A percentile compares a stretch with the other conserved stretches of the same genome.
These are phyloP conservation scores for Sebastes itinus DNA, from an alignment of 2,797 vertebrate species.

Conservation along the genomic window DNA sequence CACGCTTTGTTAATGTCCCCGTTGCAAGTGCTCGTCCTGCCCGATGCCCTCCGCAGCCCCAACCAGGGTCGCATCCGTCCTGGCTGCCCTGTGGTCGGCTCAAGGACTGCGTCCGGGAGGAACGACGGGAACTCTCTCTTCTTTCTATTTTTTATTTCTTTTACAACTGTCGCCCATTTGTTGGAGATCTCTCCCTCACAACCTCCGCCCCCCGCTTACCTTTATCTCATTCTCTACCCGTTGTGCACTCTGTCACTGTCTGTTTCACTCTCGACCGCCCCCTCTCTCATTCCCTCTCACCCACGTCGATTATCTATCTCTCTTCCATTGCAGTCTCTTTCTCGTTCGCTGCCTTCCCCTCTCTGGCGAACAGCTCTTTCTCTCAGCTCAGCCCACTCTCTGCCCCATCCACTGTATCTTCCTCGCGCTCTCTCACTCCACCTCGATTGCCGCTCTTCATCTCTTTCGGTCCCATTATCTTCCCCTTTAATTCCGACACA, in stretches of 20 bases:
- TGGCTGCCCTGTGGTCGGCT: constrained; percentile 56
- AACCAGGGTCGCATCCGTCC: constrained; percentile 64
- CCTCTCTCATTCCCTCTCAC: constrained; percentile 62
- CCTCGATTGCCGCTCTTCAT: constrained; percentile 55
- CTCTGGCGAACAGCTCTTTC: constrained; percentile 69
- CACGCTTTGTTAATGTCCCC: constrained; percentile 86
- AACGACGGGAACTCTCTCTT: neutral
- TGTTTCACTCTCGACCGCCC: constrained; percentile 62
- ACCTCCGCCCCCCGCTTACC: constrained; percentile 60
- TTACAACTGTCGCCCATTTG: constrained; percentile 47
- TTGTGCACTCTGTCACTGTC: constrained; percentile 73
- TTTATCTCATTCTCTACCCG: constrained; percentile 63
- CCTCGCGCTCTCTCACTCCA: constrained; percentile 43
- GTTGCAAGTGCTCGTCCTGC: constrained; percentile 61
- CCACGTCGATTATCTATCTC: constrained; percentile 70
- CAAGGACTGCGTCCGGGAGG: constrained; percentile 39
- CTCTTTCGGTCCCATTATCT: constrained; percentile 60
- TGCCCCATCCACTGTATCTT: constrained; percentile 56
- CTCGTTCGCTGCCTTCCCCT: constrained; percentile 49
- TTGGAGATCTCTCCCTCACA: constrained; percentile 54
- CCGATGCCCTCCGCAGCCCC: constrained; percentile 61
- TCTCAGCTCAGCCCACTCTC: constrained; percentile 58
- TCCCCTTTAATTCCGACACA: constrained; percentile 65
- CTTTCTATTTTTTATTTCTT: neutral
- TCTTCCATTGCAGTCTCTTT: constrained; percentile 54